Evolutionary conservation across 2,888 invertebrate genomes (phyloP), one percentile per base, ranked within the genome.

Genomic region (Darwinula stevensoni): DNA sequence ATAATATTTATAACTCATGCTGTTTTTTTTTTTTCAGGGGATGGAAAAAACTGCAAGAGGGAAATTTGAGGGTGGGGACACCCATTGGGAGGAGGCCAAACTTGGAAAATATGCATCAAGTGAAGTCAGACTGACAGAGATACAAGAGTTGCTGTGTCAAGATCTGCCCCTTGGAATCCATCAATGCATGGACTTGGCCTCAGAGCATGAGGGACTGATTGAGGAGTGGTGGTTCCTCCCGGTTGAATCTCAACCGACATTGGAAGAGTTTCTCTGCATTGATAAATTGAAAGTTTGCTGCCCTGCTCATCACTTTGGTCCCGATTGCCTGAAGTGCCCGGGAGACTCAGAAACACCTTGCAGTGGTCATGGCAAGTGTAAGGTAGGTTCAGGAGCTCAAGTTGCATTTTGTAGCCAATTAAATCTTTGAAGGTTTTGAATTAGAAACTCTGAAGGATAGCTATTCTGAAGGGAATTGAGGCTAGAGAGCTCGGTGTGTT

Each of bases 51-150:
- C 84, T 0, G 57, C 67, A n/a, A 63, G 75, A 41, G 74, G 72
- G 9, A 78, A 80, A 49, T 82, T 72, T 52, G 84, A 76, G 42
- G 86, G 86, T 3, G 86, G 86, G 1, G 84, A 86, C 48, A 65
- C 80, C 0, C 78, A 75, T 4, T 86, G 84, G 80, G 86, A 86
- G 47, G 68, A 76, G 45, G 75, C 36, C n/a, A 46, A 76, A 41
- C 52, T 76, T 32, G 66, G 67, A 31, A 65, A 67, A 2, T 86
- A 84, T 48, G 64, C 69, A 38, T 68, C 62, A 6, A 80, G 84
- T 49, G 88, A 86, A 58, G 67, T 86, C 15, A 61, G 91, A 31
- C 56, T 88, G 27, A 65, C 78, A 11, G 91, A 91, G 50, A 78
- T 88, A 33, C 73, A 82, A 51, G 86, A 88, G 44, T 58, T 65